These are phyloP conservation scores for Chironex yamaguchii DNA, from an alignment of 30 jellyfish, hydroid and myxozoan species.

Conservation along the genomic window DNA sequence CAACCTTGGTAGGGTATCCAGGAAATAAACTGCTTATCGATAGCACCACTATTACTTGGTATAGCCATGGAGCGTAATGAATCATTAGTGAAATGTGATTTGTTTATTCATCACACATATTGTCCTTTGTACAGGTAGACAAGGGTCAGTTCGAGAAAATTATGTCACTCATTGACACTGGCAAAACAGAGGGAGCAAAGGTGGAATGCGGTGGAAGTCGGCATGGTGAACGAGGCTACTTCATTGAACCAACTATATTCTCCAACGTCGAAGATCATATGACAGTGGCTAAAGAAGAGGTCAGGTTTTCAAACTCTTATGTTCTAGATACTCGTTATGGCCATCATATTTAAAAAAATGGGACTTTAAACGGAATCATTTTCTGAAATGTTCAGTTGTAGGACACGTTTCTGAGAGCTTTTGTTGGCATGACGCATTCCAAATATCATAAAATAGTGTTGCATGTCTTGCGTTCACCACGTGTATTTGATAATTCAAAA, in stretches of 20 bases:
- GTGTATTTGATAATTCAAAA: too few relatives aligned
- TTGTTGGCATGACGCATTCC: neutral
- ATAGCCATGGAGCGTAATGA: too few relatives aligned
- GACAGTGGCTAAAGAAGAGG: constrained; percentile 95
- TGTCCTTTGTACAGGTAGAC: constrained; percentile 55
- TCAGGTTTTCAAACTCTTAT: neutral
- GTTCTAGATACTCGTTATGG: neutral
- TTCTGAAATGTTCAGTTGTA: too few relatives aligned
- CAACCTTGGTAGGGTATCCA: too few relatives aligned
- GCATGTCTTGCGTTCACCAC: too few relatives aligned
- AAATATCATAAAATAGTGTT: too few relatives aligned
- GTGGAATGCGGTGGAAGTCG: constrained; percentile 89
- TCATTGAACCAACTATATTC: constrained; percentile 90
- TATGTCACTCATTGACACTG: constrained; percentile 83
- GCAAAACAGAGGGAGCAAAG: constrained; percentile 90
- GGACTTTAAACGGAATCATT: too few relatives aligned
- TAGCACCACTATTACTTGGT: too few relatives aligned
- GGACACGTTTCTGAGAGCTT: too few relatives aligned
- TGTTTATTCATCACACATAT: neutral
- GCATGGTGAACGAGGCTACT: constrained; percentile 89
- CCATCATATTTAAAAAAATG: neutral
- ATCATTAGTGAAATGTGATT: too few relatives aligned
- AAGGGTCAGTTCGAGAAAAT: constrained; percentile 82
- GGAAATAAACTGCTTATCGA: too few relatives aligned
- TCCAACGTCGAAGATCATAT: constrained; percentile 87